phyloP scores from a whole-genome alignment of 2,113 vertebrate species.

The Siniperca knerii region DNA sequence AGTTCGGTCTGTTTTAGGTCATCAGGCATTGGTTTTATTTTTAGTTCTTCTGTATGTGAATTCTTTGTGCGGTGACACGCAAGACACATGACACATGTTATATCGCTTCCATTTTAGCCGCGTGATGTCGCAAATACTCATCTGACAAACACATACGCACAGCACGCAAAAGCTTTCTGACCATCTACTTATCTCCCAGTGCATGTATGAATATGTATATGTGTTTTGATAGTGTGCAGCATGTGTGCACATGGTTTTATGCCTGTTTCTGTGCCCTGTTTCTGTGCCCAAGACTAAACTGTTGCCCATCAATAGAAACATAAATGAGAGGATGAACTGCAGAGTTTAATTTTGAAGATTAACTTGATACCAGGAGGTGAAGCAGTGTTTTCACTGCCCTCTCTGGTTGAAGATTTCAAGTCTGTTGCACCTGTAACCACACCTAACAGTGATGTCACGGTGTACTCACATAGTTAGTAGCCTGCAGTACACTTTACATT shows the following conservation, averaged over 20 bases:
- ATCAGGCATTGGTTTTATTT: background rate
- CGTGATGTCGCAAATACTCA: background rate
- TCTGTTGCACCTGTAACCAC: background rate
- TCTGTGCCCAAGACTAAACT: background rate
- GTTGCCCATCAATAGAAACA: background rate
- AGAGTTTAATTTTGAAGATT: background rate
- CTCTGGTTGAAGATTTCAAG: no score
- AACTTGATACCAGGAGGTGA: background rate
- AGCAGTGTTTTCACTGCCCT: no score
- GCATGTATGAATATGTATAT: background rate
- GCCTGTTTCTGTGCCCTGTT: background rate
- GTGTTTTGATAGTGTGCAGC: background rate
- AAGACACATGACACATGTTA: background rate
- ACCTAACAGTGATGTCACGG: background rate
- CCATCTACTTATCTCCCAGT: background rate
- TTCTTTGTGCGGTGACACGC: background rate
- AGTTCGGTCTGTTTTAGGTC: background rate
- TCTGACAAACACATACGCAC: background rate
- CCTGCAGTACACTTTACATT: background rate
- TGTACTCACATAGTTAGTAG: background rate
- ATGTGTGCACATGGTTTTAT: background rate
- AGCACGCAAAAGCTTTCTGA: background rate
- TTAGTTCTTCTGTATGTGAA: background rate
- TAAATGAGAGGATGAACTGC: background rate
- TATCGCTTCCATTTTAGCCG: background rate